A percentile compares a stretch with the other conserved stretches of the same genome.
These are phyloP conservation scores for Xenopus tropicalis DNA, from an alignment of 2,113 vertebrate species.

Conservation along the genomic window DNA sequence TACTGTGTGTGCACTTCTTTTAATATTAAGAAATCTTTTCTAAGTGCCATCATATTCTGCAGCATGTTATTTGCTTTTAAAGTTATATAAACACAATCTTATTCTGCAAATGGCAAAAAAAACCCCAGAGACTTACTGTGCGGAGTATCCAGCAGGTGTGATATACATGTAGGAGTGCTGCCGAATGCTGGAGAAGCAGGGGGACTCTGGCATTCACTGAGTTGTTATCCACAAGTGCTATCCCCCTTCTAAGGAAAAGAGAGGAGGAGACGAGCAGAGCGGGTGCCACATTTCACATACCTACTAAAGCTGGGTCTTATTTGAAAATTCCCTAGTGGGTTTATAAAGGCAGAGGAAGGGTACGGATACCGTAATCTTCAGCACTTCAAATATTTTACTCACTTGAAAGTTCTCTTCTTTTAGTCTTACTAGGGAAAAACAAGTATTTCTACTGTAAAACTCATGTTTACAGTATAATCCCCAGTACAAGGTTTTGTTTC, in stretches of 20 bases:
- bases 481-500: too few species aligned
- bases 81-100: not conserved
- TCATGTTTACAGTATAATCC: too few species aligned
- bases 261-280: conserved; percentile 40
- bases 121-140: not conserved
- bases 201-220: not conserved
- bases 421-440: too few species aligned
- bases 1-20: too few species aligned
- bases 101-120: not conserved
- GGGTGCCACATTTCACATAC: conserved; percentile 36
- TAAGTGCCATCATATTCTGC: too few species aligned
- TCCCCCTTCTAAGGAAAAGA: not conserved
- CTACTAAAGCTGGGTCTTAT: not conserved
- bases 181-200: not conserved
- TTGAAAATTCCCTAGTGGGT: not conserved
- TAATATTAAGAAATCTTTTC: too few species aligned
- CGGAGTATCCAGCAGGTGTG: not conserved
- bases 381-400: too few species aligned
- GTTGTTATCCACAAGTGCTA: not conserved
- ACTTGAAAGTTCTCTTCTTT: too few species aligned
- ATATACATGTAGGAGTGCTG: not conserved
- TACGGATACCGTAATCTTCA: too few species aligned
- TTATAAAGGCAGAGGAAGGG: not conserved
- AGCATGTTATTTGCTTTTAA: too few species aligned
- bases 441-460: too few species aligned